Conservation (phyloP, 2,113 vertebrate genomes). For the Epinephelus cyanopodus region DNA sequence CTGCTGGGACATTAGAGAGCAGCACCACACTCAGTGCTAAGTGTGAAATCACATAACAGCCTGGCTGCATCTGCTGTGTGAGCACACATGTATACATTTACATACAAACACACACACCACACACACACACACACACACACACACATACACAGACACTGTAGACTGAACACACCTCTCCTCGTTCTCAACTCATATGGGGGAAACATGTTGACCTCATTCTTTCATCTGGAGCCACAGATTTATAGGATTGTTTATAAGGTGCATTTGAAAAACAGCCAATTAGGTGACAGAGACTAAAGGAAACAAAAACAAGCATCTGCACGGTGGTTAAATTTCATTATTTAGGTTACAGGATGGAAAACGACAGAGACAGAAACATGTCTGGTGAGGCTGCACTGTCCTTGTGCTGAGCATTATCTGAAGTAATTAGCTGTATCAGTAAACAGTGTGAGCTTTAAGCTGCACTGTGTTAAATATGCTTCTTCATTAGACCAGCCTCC, state of each 20-base stretch:
- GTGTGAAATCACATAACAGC: conserved; percentile 55
- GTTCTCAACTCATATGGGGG: conserved; percentile 54
- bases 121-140: conserved; percentile 28
- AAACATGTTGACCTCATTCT: conserved; percentile 77
- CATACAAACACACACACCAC: conserved; percentile 38
- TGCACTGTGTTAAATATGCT: conserved; percentile 4
- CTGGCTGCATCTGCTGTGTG: conserved; percentile 58
- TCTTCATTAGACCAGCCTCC: not conserved
- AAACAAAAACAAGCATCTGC: conserved; percentile 11
- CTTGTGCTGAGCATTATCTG: conserved; percentile 9
- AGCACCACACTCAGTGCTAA: conserved; percentile 19
- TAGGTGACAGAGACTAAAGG: conserved; percentile 22
- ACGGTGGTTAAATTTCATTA: not conserved
- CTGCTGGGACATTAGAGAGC: conserved; percentile 28
- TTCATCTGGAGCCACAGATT: conserved; percentile 65
- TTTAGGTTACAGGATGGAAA: not conserved
- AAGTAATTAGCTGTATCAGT: conserved; percentile 33
- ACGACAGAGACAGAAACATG: not conserved
- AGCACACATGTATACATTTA: conserved; percentile 27
- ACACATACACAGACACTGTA: conserved; percentile 4
- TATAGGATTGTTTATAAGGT: conserved; percentile 55
- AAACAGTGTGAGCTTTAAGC: conserved; percentile 27
- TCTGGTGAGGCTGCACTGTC: not conserved
- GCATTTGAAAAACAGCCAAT: conserved; percentile 30
- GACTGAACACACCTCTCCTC: conserved; percentile 24